Conservation (phyloP, 1,140 invertebrate genomes). For the Pollicipes pollicipes region DNA sequence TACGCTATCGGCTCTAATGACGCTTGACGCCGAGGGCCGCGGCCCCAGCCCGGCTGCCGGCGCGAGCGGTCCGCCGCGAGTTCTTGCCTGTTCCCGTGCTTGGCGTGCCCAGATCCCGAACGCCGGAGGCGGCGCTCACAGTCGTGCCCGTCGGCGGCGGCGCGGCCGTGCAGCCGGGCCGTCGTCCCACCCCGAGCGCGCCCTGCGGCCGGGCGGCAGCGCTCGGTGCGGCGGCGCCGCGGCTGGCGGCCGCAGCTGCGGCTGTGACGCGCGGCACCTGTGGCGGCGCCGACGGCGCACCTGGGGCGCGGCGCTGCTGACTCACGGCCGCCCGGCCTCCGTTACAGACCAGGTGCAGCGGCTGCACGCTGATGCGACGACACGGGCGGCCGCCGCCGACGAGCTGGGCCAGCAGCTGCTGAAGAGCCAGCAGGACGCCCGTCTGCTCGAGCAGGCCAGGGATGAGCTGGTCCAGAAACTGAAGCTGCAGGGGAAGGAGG, state of each 20-base stretch:
- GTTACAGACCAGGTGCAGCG: not conserved
- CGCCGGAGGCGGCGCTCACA: no score
- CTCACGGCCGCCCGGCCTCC: not conserved
- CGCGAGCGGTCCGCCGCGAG: no score
- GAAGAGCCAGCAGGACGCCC: not conserved
- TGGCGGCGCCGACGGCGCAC: not conserved
- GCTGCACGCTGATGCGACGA: not conserved
- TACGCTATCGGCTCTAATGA: not conserved
- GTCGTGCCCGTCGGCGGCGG: no score
- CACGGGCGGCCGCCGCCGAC: not conserved
- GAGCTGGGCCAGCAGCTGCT: not conserved
- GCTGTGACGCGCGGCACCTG: not conserved
- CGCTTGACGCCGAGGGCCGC: not conserved
- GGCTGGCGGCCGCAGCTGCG: no score
- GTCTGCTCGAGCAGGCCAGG: not conserved
- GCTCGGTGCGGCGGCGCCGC: no score
- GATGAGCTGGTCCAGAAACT: not conserved
- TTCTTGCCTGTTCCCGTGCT: no score
- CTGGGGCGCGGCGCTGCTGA: not conserved
- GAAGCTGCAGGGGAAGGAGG: not conserved
- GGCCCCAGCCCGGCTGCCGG: no score
- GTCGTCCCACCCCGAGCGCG: no score
- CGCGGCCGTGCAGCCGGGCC: no score
- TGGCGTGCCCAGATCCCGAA: no score
- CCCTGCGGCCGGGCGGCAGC: no score